Conservation (phyloP, 1,140 invertebrate species). For the Ceratina japonica region DNA sequence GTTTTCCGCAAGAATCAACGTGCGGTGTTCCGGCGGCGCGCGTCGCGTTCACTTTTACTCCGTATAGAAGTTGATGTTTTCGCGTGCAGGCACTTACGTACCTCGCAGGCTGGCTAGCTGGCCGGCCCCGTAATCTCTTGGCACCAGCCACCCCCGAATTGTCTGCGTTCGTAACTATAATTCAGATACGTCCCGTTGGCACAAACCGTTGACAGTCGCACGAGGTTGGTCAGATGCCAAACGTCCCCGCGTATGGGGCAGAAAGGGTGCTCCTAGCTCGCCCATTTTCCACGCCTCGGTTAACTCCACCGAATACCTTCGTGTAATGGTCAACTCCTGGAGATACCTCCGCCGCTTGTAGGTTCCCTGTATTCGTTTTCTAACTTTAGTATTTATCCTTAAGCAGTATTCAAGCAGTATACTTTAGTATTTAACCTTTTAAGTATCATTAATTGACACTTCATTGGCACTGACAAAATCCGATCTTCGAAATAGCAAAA, state of each 20-base stretch:
- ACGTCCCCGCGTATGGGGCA: slow-evolving; percentile 46
- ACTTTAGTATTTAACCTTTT: too few species aligned
- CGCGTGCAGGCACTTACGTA: not conserved
- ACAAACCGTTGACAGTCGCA: slow-evolving; percentile 59
- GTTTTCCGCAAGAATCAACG: not conserved
- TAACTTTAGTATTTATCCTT: too few species aligned
- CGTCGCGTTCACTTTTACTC: slow-evolving; percentile 17
- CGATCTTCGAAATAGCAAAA: too few species aligned
- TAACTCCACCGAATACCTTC: slow-evolving; percentile 29
- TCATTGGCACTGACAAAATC: too few species aligned
- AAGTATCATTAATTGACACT: too few species aligned
- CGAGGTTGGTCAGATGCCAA: slow-evolving; percentile 61
- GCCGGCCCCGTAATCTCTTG: slow-evolving; percentile 59
- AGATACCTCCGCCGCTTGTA: slow-evolving; percentile 9
- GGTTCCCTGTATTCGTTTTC: too few species aligned
- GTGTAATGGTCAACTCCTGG: slow-evolving; percentile 13
- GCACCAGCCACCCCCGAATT: slow-evolving; percentile 53
- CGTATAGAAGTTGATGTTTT: slow-evolving; percentile 15
- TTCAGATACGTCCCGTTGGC: slow-evolving; percentile 67
- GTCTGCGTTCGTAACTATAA: slow-evolving; percentile 62
- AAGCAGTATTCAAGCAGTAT: too few species aligned
- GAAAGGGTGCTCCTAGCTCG: slow-evolving; percentile 16
- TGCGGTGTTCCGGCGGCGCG: not conserved
- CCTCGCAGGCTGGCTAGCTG: not conserved
- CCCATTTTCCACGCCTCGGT: slow-evolving; percentile 49